Conservation (phyloP, 2,113 vertebrate genomes). For the Leiothrix lutea region DNA sequence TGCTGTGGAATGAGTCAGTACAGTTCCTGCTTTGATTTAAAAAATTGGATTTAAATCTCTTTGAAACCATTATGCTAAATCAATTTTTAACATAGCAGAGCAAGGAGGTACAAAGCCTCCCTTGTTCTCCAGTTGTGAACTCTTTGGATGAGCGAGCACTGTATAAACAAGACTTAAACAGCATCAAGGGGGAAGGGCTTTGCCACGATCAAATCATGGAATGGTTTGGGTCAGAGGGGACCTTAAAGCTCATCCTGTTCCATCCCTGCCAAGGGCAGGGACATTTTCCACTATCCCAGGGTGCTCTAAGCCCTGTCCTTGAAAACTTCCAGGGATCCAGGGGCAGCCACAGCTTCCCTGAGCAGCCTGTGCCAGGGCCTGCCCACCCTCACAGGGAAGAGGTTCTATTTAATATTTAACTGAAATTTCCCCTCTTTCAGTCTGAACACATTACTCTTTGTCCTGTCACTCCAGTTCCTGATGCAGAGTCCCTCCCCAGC, state of each 20-base stretch:
- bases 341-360: neutral
- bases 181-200: neutral
- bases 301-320: accelerated
- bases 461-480: neutral
- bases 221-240: neutral
- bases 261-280: neutral
- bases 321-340: neutral
- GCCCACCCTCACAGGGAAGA: accelerated
- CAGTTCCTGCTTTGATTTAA: constrained; percentile 62
- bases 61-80: constrained; percentile 69
- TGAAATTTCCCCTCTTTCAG: neutral
- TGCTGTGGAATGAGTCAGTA: constrained; percentile 35
- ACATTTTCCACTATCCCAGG: neutral
- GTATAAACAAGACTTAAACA: constrained; percentile 7
- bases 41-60: constrained; percentile 68
- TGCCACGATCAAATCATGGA: neutral
- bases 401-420: neutral
- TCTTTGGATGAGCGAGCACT: constrained; percentile 35
- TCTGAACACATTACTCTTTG: neutral
- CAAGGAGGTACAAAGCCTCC: constrained; percentile 58
- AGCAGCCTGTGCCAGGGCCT: neutral
- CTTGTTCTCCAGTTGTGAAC: constrained; percentile 48
- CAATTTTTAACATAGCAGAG: constrained; percentile 63
- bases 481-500: neutral
- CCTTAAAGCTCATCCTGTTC: neutral